These are phyloP conservation scores for Pristionchus japonicus DNA, from an alignment of 2,888 invertebrate genomes.

Conservation along the genomic window DNA sequence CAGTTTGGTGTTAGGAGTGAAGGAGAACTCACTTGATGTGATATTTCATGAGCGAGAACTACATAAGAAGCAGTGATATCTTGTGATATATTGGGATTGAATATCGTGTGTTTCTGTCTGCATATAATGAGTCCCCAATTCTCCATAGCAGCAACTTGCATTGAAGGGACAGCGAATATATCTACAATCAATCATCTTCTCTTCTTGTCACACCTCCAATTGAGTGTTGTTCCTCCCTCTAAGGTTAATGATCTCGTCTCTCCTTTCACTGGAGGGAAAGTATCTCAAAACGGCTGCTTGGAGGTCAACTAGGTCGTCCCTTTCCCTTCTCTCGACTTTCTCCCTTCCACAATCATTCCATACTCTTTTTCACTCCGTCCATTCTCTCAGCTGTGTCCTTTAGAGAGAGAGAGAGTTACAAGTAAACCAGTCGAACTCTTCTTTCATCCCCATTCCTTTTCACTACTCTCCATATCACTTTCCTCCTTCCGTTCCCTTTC, in stretches of 20 bases:
- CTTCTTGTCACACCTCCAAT: not conserved
- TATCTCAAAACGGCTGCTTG: constrained; percentile 14
- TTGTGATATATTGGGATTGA: constrained; percentile 44
- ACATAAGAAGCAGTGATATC: not conserved
- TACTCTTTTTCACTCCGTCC: not conserved
- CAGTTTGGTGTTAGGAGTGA: not conserved
- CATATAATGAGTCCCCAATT: constrained; percentile 67
- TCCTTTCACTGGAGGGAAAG: not conserved
- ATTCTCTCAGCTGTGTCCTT: not conserved
- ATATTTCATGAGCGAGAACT: constrained; percentile 37
- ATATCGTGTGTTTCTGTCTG: constrained; percentile 52
- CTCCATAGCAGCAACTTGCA: constrained; percentile 69
- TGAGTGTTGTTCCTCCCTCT: not conserved
- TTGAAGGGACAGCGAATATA: constrained; percentile 61
- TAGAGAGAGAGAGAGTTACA: not conserved
- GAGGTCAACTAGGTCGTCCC: not conserved
- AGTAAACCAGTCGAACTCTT: not conserved
- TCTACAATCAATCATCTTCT: constrained; percentile 54
- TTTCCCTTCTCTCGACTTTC: not conserved
- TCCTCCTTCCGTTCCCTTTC: not conserved
- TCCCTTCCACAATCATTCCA: constrained; percentile 15
- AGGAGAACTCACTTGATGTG: constrained; percentile 20
- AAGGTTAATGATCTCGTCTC: not conserved
- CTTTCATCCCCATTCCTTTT: not conserved
- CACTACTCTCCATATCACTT: not conserved